Conservation (phyloP, 53 echinoderm and acorn worm genomes). For the Zoroaster sp. region DNA sequence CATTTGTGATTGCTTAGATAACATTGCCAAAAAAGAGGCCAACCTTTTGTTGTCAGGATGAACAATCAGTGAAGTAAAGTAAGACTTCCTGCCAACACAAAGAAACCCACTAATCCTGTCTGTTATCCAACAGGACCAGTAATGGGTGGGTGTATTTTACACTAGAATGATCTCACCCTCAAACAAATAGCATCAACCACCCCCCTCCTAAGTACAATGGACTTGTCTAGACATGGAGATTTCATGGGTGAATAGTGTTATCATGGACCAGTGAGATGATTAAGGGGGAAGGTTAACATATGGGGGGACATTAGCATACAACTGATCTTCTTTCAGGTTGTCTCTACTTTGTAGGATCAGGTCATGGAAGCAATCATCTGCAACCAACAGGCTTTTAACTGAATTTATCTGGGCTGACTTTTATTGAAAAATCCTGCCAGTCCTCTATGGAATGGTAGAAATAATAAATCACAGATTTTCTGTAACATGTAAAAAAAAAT, state of each 20-base stretch:
- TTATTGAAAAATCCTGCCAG: not conserved
- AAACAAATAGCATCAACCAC: not conserved
- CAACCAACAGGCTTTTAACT: too few species aligned
- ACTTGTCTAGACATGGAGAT: conserved; percentile 45
- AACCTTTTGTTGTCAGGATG: not conserved
- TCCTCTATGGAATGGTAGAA: not conserved
- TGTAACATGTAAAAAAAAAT: too few species aligned
- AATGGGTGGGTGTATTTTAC: too few species aligned
- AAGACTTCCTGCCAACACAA: not conserved
- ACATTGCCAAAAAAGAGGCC: not conserved
- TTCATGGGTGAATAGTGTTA: conserved; percentile 34
- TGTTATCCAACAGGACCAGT: not conserved
- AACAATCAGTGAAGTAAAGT: not conserved
- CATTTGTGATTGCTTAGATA: not conserved
- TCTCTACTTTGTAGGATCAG: not conserved
- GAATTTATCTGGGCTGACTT: not conserved
- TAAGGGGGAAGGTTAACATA: not conserved
- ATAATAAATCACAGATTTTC: not conserved
- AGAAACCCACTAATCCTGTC: not conserved
- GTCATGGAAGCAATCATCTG: not conserved
- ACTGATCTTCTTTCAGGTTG: not conserved
- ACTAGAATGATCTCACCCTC: not conserved
- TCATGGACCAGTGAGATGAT: conserved; percentile 11
- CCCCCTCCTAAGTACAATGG: conserved; percentile 36
- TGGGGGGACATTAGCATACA: conserved; percentile 27